Base-by-base conservation (phyloP, 2,888 invertebrate genomes). In the Ornithoptera priamus region DNA sequence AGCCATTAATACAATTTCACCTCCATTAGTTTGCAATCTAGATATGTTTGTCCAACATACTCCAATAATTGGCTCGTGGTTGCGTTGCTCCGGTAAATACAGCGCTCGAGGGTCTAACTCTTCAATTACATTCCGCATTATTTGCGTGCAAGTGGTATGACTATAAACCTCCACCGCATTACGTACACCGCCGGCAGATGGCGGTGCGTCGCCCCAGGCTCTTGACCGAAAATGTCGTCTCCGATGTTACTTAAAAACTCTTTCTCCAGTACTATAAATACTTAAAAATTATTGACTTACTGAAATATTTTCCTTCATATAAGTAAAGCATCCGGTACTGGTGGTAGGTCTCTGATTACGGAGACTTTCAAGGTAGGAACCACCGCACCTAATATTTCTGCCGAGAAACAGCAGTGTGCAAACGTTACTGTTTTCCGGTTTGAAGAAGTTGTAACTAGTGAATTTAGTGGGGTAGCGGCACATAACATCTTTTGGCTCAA, bases 131-230 rank as follows among this genome's bases (percentile, higher is more conserved):
- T 66, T 62, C 62, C 42, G 22, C 24, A 68, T 66, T 70, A 70
- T 66, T 70, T 57, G 66, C 69, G 62, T 70, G 69, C 62, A 70
- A 20, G 53, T 6, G 46, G 36, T 62, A 62, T 53, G 53, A 18
- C 56, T 67, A 66, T 70, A 69, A 59, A 66, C 68, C 53, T 68
- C 39, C 62, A 68, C 65, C 46, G 71, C 72, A 73, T 75, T 76
- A 77, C 75, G 72, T 71, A 75, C 73, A 71, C 70, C 67, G 69
- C 74, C 73, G 75, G 73, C 78, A 78, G 75, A 76, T 78, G 78
- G 77, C 71, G 60, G 74, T 57, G 42, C 69, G 70, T 62, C 76
- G 80, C 78, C 72, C n/a, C 61, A 46, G 71, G 74, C 68, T 58
- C 63, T 72, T 60, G 30, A 56, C 10, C n/a, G 56, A 67, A 70